Conservation (phyloP, 1,140 invertebrate species). For the Micrasema longulum region DNA sequence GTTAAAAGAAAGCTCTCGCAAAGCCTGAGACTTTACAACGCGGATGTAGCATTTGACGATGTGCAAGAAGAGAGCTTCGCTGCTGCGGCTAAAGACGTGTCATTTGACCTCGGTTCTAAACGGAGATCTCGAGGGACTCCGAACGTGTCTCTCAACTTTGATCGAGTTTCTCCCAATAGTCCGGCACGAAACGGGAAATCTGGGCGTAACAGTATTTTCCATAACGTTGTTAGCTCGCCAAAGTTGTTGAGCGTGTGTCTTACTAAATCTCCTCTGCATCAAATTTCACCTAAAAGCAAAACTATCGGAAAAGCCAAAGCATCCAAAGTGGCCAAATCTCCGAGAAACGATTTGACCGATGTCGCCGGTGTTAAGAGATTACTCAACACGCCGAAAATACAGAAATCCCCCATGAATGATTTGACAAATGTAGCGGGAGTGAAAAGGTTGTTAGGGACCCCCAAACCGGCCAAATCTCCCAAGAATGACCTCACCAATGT, state of each 20-base stretch:
- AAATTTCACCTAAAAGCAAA: constrained; percentile 60
- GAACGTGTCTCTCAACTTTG: constrained; percentile 19
- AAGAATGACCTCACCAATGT: constrained; percentile 64
- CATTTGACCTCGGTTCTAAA: constrained; percentile 51
- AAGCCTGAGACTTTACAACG: constrained; percentile 59
- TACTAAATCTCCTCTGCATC: constrained; percentile 40
- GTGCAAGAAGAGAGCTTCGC: constrained; percentile 37
- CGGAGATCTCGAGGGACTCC: constrained; percentile 47
- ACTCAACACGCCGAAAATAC: constrained; percentile 49
- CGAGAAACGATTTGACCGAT: constrained; percentile 60
- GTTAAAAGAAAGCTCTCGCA: constrained; percentile 65
- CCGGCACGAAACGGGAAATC: constrained; percentile 43
- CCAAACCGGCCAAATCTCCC: constrained; percentile 59
- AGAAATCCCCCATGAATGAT: constrained; percentile 57
- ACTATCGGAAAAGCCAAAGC: constrained; percentile 56
- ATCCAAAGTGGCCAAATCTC: constrained; percentile 53
- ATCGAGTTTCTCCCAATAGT: no score
- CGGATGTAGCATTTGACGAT: constrained; percentile 38
- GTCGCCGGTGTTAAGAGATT: constrained; percentile 56
- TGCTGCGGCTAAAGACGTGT: constrained; percentile 54
- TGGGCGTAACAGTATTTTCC: no score
- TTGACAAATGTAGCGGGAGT: constrained; percentile 61
- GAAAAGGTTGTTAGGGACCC: constrained; percentile 58
- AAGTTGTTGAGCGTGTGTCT: no score
- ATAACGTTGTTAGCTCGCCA: no score